Evolutionary conservation across 2,888 invertebrate genomes (phyloP).

Genomic region (Cephus runcator): DNA sequence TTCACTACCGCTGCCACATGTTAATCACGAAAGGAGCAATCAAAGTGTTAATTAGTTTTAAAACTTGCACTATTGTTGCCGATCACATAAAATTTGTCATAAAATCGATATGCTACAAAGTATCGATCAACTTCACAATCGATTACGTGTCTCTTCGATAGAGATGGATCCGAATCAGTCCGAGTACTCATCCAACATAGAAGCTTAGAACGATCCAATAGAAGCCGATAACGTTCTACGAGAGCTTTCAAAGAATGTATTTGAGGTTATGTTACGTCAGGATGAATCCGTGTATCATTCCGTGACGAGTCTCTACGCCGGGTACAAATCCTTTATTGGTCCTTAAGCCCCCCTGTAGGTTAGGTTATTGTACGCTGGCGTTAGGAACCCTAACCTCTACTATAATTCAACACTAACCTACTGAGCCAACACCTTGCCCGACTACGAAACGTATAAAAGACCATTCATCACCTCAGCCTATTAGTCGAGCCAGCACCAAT

Average conservation of each 20-base stretch:
- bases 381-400: conserved; percentile 34
- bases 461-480: conserved; percentile 44
- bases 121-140: too few relatives aligned
- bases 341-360: conserved; percentile 39
- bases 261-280: neutral
- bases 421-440: conserved; percentile 43
- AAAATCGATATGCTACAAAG: too few relatives aligned
- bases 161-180: too few relatives aligned
- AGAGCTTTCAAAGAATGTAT: neutral
- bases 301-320: neutral
- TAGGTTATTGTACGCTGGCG: conserved; percentile 47
- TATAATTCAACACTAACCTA: conserved; percentile 55
- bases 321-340: neutral
- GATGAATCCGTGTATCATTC: neutral
- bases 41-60: too few relatives aligned
- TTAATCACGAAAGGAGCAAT: too few relatives aligned
- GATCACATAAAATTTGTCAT: too few relatives aligned
- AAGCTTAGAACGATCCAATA: too few relatives aligned
- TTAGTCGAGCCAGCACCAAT: conserved; percentile 46
- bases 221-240: too few relatives aligned
- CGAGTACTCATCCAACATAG: too few relatives aligned
- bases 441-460: conserved; percentile 40
- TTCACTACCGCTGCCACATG: too few relatives aligned
- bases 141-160: too few relatives aligned
- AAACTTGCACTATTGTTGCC: too few relatives aligned